phyloP scores from a whole-genome alignment of 2,888 invertebrate genomes.

The Poecilobothrus nobilitatus region DNA sequence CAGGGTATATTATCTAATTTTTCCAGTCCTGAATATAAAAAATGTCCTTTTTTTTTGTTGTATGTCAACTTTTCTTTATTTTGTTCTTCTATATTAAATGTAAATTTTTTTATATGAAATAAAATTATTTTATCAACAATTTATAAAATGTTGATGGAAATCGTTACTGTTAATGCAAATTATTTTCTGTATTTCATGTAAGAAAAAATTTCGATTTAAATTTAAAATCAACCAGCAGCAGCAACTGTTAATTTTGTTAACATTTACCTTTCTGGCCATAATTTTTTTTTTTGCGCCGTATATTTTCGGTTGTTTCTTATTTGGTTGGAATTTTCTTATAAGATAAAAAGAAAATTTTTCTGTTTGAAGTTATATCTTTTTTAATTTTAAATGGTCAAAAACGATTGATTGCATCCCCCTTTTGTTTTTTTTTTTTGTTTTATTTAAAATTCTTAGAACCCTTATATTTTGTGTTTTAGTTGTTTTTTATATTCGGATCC shows the following conservation, averaged over 20 bases:
- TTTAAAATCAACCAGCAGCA: not conserved
- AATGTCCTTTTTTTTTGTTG: not conserved
- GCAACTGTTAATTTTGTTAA: not conserved
- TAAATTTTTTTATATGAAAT: not conserved
- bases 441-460: not conserved
- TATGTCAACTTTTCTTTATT: too few species aligned
- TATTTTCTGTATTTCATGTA: not conserved
- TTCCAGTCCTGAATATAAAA: not conserved
- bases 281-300: not conserved
- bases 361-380: too few species aligned
- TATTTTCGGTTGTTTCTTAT: too few species aligned
- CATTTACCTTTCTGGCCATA: not conserved
- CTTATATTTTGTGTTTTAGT: too few species aligned
- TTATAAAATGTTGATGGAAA: not conserved
- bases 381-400: not conserved
- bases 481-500: too few species aligned
- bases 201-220: not conserved
- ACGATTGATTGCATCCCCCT: too few species aligned
- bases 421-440: not conserved
- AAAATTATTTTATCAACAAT: not conserved
- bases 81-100: not conserved
- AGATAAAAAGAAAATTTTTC: too few species aligned
- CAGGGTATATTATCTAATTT: not conserved
- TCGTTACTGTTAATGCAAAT: not conserved
- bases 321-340: too few species aligned